Conservation (phyloP, 2,888 invertebrate genomes). For the Leptogaster cylindrica region DNA sequence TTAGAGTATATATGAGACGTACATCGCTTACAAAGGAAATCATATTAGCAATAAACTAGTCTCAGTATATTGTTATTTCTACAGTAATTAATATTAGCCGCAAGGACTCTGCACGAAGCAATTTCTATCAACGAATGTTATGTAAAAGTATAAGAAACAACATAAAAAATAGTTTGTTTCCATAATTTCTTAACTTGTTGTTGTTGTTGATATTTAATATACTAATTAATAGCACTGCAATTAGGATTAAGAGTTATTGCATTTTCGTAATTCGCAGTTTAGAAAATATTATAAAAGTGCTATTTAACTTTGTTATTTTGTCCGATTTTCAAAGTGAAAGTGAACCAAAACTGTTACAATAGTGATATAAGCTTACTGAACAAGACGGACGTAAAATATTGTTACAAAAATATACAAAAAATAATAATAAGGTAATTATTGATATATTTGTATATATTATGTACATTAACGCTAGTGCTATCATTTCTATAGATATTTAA, state of each 20-base stretch:
- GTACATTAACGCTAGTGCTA: too few species aligned
- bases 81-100: neutral
- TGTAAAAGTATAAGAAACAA: neutral
- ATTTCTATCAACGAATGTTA: constrained; percentile 19
- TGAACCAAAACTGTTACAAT: neutral
- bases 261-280: constrained; percentile 17
- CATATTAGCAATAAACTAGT: neutral
- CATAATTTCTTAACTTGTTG: constrained; percentile 28
- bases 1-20: neutral
- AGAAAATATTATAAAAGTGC: neutral
- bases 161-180: neutral
- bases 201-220: constrained; percentile 25
- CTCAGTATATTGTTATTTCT: neutral
- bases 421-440: constrained; percentile 19
- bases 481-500: too few species aligned
- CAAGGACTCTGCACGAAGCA: neutral
- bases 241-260: constrained; percentile 14
- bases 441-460: too few species aligned
- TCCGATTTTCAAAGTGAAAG: neutral
- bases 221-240: too few species aligned
- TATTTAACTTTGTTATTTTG: neutral
- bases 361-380: constrained; percentile 4
- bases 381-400: constrained; percentile 8
- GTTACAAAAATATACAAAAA: constrained; percentile 20
- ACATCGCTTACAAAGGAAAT: neutral